These are phyloP conservation scores for Tretioscincus oriximinensis DNA, from an alignment of 2,113 vertebrate species.

Conservation along the genomic window DNA sequence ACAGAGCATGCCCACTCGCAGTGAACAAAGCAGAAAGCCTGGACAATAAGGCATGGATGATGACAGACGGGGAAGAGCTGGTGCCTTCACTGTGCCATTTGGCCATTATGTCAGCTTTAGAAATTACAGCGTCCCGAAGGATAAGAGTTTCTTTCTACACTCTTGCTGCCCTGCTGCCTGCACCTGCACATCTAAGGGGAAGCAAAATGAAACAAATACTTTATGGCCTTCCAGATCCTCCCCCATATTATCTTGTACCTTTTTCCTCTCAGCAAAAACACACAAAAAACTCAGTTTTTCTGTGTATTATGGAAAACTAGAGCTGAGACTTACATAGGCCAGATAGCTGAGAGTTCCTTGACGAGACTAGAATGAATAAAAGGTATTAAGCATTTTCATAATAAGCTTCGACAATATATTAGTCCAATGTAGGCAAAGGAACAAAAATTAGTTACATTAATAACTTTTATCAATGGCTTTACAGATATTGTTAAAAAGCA, in stretches of 20 bases:
- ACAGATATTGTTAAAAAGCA: no score
- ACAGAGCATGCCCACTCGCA: constrained; percentile 67
- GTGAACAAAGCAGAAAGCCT: constrained; percentile 64
- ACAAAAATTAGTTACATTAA: no score
- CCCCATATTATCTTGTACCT: neutral
- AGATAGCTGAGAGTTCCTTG: neutral
- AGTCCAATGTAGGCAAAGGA: neutral
- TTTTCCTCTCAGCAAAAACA: neutral
- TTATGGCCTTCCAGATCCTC: constrained; percentile 35
- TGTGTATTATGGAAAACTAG: neutral
- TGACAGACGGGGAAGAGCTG: constrained; percentile 84
- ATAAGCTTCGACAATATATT: neutral
- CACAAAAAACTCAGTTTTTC: neutral
- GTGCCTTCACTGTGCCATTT: constrained; percentile 41
- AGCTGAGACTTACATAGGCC: neutral
- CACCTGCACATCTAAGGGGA: constrained; percentile 62
- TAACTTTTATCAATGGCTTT: no score
- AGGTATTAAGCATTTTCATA: neutral
- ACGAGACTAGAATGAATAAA: constrained; percentile 1
- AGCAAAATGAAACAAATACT: constrained; percentile 49
- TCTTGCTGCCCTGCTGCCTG: constrained; percentile 52
- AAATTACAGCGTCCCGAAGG: constrained; percentile 58
- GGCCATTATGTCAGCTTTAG: constrained; percentile 44
- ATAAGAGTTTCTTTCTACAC: constrained; percentile 67
- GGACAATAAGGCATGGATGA: constrained; percentile 73